Evolutionary conservation across 1,140 invertebrate genomes (phyloP).

Genomic region (Psix sp.): DNA sequence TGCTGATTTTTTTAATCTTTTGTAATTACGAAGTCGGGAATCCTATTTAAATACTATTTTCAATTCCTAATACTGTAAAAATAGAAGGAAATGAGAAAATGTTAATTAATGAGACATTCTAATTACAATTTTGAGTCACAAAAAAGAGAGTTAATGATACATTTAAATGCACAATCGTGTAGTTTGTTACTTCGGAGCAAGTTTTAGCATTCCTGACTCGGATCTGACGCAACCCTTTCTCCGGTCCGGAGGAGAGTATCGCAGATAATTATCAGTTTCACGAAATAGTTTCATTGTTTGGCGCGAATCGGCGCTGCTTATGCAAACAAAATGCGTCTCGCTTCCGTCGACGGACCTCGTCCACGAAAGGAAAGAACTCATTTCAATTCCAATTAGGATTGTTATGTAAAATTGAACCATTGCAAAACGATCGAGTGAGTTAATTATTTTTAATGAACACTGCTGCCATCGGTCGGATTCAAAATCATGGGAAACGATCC

Average conservation of each 20-base stretch:
- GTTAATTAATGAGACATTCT: too few species aligned
- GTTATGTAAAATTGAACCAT: slow-evolving; percentile 49
- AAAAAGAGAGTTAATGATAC: too few species aligned
- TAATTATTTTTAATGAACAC: slow-evolving; percentile 56
- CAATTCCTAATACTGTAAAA: too few species aligned
- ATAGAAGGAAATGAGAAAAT: too few species aligned
- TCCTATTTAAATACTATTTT: too few species aligned
- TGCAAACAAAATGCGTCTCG: slow-evolving; percentile 49
- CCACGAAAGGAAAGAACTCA: slow-evolving; percentile 28
- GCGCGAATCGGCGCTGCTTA: slow-evolving; percentile 38
- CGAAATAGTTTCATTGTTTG: slow-evolving; percentile 54
- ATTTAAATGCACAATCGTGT: too few species aligned
- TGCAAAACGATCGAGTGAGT: slow-evolving; percentile 37
- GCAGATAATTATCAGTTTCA: slow-evolving; percentile 51
- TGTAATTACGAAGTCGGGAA: too few species aligned
- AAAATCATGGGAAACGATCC: slow-evolving; percentile 39
- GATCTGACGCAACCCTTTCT: slow-evolving; percentile 54
- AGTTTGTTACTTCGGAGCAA: too few species aligned
- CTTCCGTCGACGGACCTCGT: slow-evolving; percentile 17
- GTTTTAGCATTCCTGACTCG: too few species aligned
- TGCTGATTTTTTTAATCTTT: too few species aligned
- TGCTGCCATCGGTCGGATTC: slow-evolving; percentile 13
- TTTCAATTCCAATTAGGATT: slow-evolving; percentile 52
- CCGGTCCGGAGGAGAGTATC: slow-evolving; percentile 11
- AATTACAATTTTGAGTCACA: too few species aligned